These are phyloP conservation scores for Vanessa tameamea DNA, from an alignment of 1,140 invertebrate genomes.

Conservation along the genomic window DNA sequence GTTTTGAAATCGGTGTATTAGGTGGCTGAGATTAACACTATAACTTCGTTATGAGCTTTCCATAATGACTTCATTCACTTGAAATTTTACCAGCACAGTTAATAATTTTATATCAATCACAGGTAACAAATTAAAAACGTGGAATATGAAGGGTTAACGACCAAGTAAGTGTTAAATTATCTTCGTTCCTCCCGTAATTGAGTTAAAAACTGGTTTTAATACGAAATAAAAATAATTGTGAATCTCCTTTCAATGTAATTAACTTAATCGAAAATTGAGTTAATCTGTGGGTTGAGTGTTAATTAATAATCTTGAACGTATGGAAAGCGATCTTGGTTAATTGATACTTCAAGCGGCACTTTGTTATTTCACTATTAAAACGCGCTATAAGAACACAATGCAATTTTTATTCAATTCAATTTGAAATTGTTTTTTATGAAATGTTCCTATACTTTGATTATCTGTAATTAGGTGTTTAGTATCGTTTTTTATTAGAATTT, in stretches of 20 bases:
- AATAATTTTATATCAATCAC: neutral
- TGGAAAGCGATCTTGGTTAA: constrained; percentile 21
- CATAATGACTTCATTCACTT: constrained; percentile 28
- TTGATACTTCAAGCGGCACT: constrained; percentile 11
- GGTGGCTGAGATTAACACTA: too few relatives aligned
- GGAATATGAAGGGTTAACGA: constrained; percentile 15
- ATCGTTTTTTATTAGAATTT: neutral
- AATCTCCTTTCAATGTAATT: constrained; percentile 33
- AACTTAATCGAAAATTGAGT: constrained; percentile 31
- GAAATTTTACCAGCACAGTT: too few relatives aligned
- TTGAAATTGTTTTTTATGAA: too few relatives aligned
- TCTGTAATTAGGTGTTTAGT: neutral
- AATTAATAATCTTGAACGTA: constrained; percentile 30
- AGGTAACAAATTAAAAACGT: constrained; percentile 4
- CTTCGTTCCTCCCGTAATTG: constrained; percentile 15
- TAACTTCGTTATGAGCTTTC: neutral
- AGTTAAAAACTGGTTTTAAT: constrained; percentile 27
- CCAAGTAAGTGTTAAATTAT: constrained; percentile 15
- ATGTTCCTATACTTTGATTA: too few relatives aligned
- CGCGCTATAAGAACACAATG: neutral
- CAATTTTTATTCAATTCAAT: neutral
- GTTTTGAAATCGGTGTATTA: too few relatives aligned
- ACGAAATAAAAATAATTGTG: constrained; percentile 29
- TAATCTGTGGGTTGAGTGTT: constrained; percentile 33
- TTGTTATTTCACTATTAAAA: neutral